Base-by-base conservation (phyloP, 2,888 invertebrate genomes). In the Nomada fucata region DNA sequence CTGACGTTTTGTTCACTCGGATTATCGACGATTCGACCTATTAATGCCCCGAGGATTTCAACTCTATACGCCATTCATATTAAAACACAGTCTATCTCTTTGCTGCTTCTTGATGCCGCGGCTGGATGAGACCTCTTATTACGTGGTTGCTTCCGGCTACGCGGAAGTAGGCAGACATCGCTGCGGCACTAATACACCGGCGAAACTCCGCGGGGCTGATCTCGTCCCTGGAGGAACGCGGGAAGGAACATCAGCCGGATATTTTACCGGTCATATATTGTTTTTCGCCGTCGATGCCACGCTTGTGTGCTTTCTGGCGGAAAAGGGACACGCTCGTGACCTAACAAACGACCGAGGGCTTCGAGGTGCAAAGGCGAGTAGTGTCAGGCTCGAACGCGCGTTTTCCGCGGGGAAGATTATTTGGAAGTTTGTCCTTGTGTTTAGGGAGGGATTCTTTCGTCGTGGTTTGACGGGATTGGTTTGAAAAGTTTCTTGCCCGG, bases 21-120 rank as follows among this genome's bases (percentile, higher is more conserved):
- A 88, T 90, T 89, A 91, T 91, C 86, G 89, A 89, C 86, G 83
- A 88, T 89, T 88, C 88, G 87, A 88, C 79, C 87, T 83, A 87
- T 90, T 90, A 88, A 82, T 88, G 84, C 87, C 86, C 82, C 67
- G 85, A 87, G 86, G 86, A 88, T 86, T 87, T 82, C 85, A 71
- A 83, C 78, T 53, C 82, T 82, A 72, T 87, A 87, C 75, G 79
- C 81, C 75, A 83, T 87, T 85, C 85, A 81, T 84, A 88, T 88
- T 90, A 86, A 86, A 88, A 85, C 84, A 69, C 76, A 70, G 68
- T 36, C 76, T 20, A 53, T 72, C 74, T 70, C 36, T 75, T 73
- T 71, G 69, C 63, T 59, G 76, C 79, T 76, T 77, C 83, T 80
- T 83, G 79, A 78, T 78, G 78, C 71, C 74, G 60, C 79, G 68